Evolutionary conservation across 1,140 invertebrate species (phyloP).

Genomic region (Rhopalosiphum padi): DNA sequence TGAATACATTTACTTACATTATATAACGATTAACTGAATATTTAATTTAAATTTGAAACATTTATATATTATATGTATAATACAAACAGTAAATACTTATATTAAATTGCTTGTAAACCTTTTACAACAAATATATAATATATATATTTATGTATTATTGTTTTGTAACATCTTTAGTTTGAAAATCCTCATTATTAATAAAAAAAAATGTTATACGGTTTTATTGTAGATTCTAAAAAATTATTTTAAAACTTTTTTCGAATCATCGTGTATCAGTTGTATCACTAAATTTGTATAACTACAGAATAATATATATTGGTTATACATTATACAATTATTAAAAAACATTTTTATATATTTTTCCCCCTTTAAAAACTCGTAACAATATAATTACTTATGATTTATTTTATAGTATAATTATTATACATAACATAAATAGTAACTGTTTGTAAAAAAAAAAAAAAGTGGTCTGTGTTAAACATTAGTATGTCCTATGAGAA

Average conservation of each 20-base stretch:
- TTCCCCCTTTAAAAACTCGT: background rate
- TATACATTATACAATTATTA: too few relatives aligned
- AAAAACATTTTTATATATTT: background rate
- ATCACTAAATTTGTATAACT: too few relatives aligned
- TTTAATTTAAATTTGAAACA: background rate
- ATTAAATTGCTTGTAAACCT: background rate
- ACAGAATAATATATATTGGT: too few relatives aligned
- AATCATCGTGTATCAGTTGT: too few relatives aligned
- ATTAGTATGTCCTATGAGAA: background rate
- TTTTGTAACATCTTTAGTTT: background rate
- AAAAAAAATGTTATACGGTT: background rate
- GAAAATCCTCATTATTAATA: background rate
- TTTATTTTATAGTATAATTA: background rate
- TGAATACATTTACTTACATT: background rate
- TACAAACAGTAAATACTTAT: background rate
- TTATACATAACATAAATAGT: background rate
- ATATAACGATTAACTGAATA: background rate
- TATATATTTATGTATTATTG: background rate
- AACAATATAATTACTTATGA: too few relatives aligned
- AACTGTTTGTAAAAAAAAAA: background rate
- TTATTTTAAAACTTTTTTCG: too few relatives aligned
- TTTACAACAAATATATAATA: background rate
- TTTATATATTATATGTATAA: background rate
- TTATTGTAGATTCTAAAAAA: too few relatives aligned
- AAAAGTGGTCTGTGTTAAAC: background rate